Conservation (phyloP, 2,888 invertebrate genomes). For the Eugnorisma glareosa region DNA sequence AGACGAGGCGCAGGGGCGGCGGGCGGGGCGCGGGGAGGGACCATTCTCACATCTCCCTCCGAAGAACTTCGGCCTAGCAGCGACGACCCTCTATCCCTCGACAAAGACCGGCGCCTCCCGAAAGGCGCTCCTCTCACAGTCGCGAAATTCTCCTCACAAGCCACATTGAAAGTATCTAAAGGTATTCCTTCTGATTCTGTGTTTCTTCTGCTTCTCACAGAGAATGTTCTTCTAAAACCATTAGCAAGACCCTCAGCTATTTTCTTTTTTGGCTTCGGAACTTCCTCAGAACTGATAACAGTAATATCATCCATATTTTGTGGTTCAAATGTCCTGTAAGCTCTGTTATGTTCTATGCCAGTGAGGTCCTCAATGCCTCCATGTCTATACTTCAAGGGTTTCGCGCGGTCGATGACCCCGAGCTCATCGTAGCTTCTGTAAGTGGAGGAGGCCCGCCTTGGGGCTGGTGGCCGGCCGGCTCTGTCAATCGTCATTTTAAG, state of each 20-base stretch:
- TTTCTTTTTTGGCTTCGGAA: constrained; percentile 82
- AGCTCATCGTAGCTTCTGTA: constrained; percentile 89
- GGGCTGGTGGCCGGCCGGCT: constrained; percentile 86
- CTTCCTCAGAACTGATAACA: constrained; percentile 87
- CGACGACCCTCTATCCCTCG: constrained; percentile 88
- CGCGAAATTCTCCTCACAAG: constrained; percentile 84
- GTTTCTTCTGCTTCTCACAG: constrained; percentile 83
- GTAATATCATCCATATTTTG: constrained; percentile 86
- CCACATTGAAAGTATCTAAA: constrained; percentile 83
- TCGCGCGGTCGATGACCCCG: constrained; percentile 82
- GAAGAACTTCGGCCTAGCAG: constrained; percentile 92
- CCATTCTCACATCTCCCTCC: constrained; percentile 92
- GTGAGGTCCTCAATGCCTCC: constrained; percentile 86
- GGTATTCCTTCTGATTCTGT: constrained; percentile 83
- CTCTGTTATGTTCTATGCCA: constrained; percentile 80
- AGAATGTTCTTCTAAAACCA: constrained; percentile 87
- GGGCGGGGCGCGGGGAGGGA: constrained; percentile 82
- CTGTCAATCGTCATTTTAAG: constrained; percentile 86
- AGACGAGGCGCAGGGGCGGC: constrained; percentile 87
- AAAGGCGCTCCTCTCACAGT: constrained; percentile 87
- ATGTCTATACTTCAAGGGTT: constrained; percentile 83
- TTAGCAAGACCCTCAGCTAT: constrained; percentile 86
- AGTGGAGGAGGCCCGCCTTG: constrained; percentile 84
- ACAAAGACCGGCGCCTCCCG: constrained; percentile 86
- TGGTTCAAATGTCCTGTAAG: constrained; percentile 77